These are phyloP conservation scores for Drosophila macrospina DNA, from an alignment of 2,888 invertebrate genomes.

Conservation along the genomic window DNA sequence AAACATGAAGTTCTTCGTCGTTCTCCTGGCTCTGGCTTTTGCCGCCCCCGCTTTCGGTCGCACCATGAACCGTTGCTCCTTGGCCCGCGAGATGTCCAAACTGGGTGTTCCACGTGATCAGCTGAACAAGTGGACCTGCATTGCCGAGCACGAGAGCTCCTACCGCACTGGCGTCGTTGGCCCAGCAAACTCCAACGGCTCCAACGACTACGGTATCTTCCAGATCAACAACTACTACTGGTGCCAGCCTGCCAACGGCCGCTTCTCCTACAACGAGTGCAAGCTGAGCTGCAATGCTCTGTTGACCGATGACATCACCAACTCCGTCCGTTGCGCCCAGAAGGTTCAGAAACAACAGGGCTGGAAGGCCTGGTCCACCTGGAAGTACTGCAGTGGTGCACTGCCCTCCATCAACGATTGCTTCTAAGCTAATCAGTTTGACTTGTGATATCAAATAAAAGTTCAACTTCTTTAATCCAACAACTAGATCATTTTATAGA, in stretches of 20 bases:
- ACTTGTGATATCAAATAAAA: no score
- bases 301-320: slow-evolving; percentile 72
- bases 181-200: slow-evolving; percentile 85
- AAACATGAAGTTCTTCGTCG: slow-evolving; percentile 46
- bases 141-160: no score
- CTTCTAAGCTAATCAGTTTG: slow-evolving; percentile 55
- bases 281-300: slow-evolving; percentile 69
- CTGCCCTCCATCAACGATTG: slow-evolving; percentile 68
- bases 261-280: slow-evolving; percentile 74
- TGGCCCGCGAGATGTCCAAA: slow-evolving; percentile 65
- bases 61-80: slow-evolving; percentile 57
- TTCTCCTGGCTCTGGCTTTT: slow-evolving; percentile 13
- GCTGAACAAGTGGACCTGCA: no score
- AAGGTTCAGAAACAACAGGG: slow-evolving; percentile 73
- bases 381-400: slow-evolving; percentile 68
- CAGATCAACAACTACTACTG: slow-evolving; percentile 83
- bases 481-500: no score
- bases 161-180: no score
- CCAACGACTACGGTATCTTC: slow-evolving; percentile 83
- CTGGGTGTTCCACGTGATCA: no score
- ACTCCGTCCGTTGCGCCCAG: slow-evolving; percentile 73
- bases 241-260: slow-evolving; percentile 72
- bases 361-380: slow-evolving; percentile 81
- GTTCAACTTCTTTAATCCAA: no score
- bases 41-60: slow-evolving; percentile 53